Conservation (phyloP, 2,797 vertebrate genomes). For the Manis javanica region DNA sequence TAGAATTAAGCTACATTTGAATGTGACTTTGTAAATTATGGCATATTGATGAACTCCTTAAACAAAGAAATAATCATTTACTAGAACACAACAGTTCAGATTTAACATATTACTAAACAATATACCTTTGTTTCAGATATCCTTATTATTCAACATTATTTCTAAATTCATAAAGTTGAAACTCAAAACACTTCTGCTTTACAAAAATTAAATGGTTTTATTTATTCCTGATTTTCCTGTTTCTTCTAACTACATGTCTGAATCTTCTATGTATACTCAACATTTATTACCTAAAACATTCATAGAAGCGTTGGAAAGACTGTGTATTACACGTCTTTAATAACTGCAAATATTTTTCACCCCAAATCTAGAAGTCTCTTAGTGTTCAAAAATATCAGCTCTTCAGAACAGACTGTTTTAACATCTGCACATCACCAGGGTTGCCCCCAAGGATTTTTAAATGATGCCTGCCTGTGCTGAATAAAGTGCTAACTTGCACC, state of each 20-base stretch:
- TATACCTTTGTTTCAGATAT: background rate
- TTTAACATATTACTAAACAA: conserved; percentile 60
- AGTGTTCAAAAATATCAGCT: conserved; percentile 89
- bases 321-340: conserved; percentile 69
- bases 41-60: background rate
- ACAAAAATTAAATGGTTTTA: conserved; percentile 70
- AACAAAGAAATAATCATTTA: conserved; percentile 31
- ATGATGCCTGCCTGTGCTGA: conserved; percentile 94
- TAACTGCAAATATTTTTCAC: conserved; percentile 84
- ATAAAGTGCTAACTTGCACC: conserved; percentile 94
- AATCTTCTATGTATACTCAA: conserved; percentile 57
- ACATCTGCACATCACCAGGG: conserved; percentile 93
- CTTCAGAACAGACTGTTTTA: conserved; percentile 94
- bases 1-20: conserved; percentile 12
- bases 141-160: background rate
- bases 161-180: conserved; percentile 56
- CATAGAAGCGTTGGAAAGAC: conserved; percentile 50
- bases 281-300: conserved; percentile 39
- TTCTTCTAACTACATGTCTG: conserved; percentile 46
- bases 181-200: conserved; percentile 58
- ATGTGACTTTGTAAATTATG: conserved; percentile 41
- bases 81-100: conserved; percentile 52
- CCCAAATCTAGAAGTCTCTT: conserved; percentile 86
- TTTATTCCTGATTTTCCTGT: conserved; percentile 59
- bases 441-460: conserved; percentile 92